Base-by-base conservation (phyloP, 2,113 vertebrate genomes). In the Oreochromis niloticus region DNA sequence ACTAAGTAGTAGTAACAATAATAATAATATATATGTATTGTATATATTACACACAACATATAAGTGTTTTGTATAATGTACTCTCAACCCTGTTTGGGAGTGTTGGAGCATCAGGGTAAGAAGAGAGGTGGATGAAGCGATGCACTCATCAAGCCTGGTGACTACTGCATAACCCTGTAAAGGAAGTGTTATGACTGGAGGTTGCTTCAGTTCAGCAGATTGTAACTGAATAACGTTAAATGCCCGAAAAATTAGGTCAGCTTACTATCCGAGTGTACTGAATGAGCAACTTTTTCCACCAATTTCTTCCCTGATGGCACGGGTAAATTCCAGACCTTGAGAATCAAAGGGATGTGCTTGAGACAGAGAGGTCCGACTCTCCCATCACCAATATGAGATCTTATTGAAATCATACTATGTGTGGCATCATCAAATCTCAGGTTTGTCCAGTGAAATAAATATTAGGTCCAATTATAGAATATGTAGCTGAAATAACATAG, bases 401-500 rank as follows among this genome's bases (percentile, higher is more conserved):
- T 43, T 73, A 46, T 46, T 27, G 36, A 73, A 27, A 73, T 46
- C 13, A 73, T 46, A 6, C 39, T 27, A 27, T 7, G 14, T 48
- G 41, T 46, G 41, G 14, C 6, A 27, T 48, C 68, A 48, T 30
- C 22, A 17, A 6, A 73, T 27, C 68, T 30, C 22, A 30, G 17
- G 68, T 0, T 71, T 24, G 66, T 71, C 12, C 66, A 71, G 2
- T 14, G 0, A 71, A 43, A 71, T 71, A 66, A 39, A 66, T 66
- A 39, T 66, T 66, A 22, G 34, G 34, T 66, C 61, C 0, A 66
- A 71, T 71, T 71, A 71, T 6, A 71, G 66, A 63, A 63, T 16
- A n/a, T n/a, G n/a, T n/a, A n/a, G n/a, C 1, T 75, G 5, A 73
- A 27, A 75, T 27, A 48, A 17, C 0, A 30, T 48, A 1, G 3